Evolutionary conservation across 2,888 invertebrate genomes (phyloP).

Genomic region (Eupeodes latifasciatus): DNA sequence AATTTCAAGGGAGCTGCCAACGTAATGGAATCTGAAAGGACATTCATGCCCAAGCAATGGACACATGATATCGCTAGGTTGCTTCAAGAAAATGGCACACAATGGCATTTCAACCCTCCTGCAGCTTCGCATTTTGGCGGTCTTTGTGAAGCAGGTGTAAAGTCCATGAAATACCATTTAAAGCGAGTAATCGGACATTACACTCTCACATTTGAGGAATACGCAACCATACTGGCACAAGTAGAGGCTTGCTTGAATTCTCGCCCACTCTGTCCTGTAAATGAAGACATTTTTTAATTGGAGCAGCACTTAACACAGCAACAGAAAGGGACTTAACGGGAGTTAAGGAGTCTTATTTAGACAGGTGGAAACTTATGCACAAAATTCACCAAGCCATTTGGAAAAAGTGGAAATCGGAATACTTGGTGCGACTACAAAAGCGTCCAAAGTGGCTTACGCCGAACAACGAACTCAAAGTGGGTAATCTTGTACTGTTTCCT

Average conservation of each 20-base stretch:
- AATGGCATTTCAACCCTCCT: conserved; percentile 35
- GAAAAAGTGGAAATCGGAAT: too few species aligned
- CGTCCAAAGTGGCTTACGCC: conserved; percentile 21
- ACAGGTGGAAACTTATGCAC: too few species aligned
- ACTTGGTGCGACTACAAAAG: conserved; percentile 4
- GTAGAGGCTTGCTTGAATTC: conserved; percentile 10
- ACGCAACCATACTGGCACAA: conserved; percentile 33
- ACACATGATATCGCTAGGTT: conserved; percentile 8
- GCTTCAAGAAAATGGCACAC: conserved; percentile 29
- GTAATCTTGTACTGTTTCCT: neutral
- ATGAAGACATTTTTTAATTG: conserved; percentile 38
- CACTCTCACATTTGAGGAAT: conserved; percentile 24
- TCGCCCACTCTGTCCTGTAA: too few species aligned
- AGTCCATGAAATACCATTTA: conserved; percentile 20
- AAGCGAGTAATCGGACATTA: conserved; percentile 34
- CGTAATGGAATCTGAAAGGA: neutral
- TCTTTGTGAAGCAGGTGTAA: too few species aligned
- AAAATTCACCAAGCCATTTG: too few species aligned
- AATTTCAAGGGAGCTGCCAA: conserved; percentile 3
- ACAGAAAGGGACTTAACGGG: too few species aligned
- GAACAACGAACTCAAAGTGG: conserved; percentile 3
- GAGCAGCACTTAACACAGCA: neutral
- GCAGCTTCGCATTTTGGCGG: conserved; percentile 21
- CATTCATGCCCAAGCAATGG: conserved; percentile 10
- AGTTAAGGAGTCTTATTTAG: too few species aligned